phyloP scores from a whole-genome alignment of 2,888 invertebrate species.

The Drosophila neonasuta region DNA sequence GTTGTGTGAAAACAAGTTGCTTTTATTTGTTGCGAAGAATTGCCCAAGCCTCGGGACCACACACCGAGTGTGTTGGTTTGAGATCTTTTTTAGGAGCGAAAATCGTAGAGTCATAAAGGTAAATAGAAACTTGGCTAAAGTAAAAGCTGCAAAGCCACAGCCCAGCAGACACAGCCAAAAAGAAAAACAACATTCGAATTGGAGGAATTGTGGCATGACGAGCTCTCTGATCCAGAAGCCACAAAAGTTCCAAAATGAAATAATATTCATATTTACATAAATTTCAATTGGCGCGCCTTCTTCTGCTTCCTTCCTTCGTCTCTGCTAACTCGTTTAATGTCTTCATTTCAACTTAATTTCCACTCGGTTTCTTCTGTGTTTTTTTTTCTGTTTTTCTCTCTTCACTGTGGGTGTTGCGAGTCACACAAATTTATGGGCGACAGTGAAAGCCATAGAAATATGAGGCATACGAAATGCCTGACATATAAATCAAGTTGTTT shows the following conservation, averaged over 20 bases:
- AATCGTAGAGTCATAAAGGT: constrained; percentile 46
- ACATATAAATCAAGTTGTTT: constrained; percentile 68
- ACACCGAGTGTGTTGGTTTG: constrained; percentile 41
- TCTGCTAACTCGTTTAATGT: constrained; percentile 55
- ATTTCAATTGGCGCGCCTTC: constrained; percentile 55
- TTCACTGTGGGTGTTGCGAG: constrained; percentile 60
- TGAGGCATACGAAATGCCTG: constrained; percentile 47
- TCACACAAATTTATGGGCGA: constrained; percentile 56
- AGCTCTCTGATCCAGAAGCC: constrained; percentile 59
- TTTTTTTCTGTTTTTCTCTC: neutral
- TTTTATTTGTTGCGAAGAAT: constrained; percentile 35
- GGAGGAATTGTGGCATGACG: constrained; percentile 28
- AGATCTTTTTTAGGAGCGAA: constrained; percentile 32
- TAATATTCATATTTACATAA: constrained; percentile 48
- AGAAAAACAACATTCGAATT: constrained; percentile 26
- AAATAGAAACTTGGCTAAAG: constrained; percentile 42
- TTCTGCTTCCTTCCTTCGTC: neutral
- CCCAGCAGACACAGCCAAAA: neutral
- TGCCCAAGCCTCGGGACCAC: constrained; percentile 40
- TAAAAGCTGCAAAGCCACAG: constrained; percentile 11
- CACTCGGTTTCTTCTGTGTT: constrained; percentile 18
- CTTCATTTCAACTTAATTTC: constrained; percentile 66
- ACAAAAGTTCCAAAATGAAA: constrained; percentile 31
- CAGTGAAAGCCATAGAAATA: constrained; percentile 77
- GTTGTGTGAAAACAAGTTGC: constrained; percentile 42